Percentiles rank a stretch among this genome's conserved stretches.
Conservation (phyloP, 2,113 vertebrate genomes). For the Pseudopipra pipra region DNA sequence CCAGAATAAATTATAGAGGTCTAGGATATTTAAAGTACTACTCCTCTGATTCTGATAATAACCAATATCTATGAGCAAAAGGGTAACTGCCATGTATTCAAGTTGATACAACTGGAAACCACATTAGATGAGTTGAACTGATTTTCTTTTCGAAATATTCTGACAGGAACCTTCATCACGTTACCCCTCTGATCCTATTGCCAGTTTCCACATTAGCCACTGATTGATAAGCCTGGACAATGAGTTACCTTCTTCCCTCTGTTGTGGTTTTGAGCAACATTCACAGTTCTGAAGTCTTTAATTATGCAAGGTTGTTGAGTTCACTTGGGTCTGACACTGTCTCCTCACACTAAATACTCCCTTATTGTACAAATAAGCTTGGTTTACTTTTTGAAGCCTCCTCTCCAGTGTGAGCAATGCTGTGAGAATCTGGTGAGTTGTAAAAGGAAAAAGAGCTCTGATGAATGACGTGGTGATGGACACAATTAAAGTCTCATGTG, state of each 20-base stretch:
- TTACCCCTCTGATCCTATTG: background rate
- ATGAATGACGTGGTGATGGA: background rate
- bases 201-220: background rate
- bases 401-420: background rate
- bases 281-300: background rate
- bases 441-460: background rate
- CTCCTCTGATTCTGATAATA: background rate
- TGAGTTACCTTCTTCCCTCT: background rate
- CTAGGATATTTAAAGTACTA: background rate
- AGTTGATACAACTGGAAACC: background rate
- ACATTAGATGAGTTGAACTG: background rate
- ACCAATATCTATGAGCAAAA: background rate
- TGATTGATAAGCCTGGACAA: background rate
- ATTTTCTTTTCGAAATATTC: background rate
- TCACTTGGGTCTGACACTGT: background rate
- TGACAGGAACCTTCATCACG: background rate
- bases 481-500: background rate
- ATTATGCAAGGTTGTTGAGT: background rate
- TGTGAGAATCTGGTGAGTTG: constrained; percentile 25
- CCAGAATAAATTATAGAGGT: background rate
- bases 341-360: background rate
- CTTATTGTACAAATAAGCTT: constrained; percentile 1
- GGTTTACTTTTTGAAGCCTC: constrained; percentile 9
- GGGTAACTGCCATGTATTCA: background rate
- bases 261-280: background rate